Percentiles rank a stretch among this genome's conserved stretches.
Evolutionary conservation across 2,797 vertebrate species (phyloP).

Genomic region (Danio tinwini): DNA sequence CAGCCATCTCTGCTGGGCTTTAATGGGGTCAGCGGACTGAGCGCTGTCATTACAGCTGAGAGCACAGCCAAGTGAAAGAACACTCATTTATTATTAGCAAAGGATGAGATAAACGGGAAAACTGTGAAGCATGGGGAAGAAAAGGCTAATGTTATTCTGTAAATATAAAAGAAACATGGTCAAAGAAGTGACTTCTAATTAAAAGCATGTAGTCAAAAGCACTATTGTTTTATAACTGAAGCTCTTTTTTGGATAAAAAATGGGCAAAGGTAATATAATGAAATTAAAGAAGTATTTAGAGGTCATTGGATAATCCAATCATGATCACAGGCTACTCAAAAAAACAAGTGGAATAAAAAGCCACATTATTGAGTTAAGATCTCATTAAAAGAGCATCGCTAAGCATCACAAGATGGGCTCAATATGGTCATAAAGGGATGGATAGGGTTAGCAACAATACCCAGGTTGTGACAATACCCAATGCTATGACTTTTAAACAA

Average conservation of each 20-base stretch:
- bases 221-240: no score
- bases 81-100: constrained; percentile 4
- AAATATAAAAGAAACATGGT: not conserved
- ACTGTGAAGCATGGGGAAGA: not conserved
- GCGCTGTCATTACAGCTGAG: constrained; percentile 31
- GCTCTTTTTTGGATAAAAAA: not conserved
- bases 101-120: constrained; percentile 27
- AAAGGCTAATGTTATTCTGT: not conserved
- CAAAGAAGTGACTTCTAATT: not conserved
- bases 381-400: not conserved
- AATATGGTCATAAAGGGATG: no score
- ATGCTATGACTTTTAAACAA: no score
- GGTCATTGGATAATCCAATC: not conserved
- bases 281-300: not conserved
- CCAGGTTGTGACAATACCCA: no score
- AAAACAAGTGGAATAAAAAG: not conserved
- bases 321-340: not conserved
- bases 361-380: constrained; percentile 17
- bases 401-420: no score
- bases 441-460: no score
- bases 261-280: not conserved
- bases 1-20: constrained; percentile 24
- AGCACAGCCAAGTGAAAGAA: constrained; percentile 20
- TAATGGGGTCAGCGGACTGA: constrained; percentile 43
- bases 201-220: not conserved